Evolutionary conservation across 2,797 vertebrate genomes (phyloP), one percentile per base, ranked within the genome.

Genomic region (Fistularia commersonii): DNA sequence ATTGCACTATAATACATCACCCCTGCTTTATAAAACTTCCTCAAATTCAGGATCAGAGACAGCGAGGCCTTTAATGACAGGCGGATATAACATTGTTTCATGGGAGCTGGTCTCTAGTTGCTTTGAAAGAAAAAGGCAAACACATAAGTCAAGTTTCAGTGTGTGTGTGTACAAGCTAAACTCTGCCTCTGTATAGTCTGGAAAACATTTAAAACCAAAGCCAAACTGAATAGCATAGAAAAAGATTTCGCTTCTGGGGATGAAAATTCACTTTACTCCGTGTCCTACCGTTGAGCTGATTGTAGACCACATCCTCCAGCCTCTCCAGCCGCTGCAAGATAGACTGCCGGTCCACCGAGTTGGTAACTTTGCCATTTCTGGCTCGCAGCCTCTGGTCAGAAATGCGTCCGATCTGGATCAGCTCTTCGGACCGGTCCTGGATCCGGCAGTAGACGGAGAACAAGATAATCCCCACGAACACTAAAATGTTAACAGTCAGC

Each of bases 361-460:
- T 90, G 64, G 91, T 90, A 82, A 86, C 90, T 91, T 92, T 92
- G 77, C 91, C 79, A 50, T 88, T 91, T 66, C 93, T 89, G 86
- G 92, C 90, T 87, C 94, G 89, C 66, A 89, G 85, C 69, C 94
- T 89, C 83, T 93, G 93, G 32, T 94, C 94, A 5, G 93, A 88
- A 52, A 91, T 81, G 64, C 93, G 89, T 67, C 92, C 93, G 7
- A 93, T 84, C 89, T 94, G 95, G 71, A 93, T 91, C 69, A 95
- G 90, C 84, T 95, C 94, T 67, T 93, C 93, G 11, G 96, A 93
- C 51, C 95, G 93, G 86, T 93, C 94, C 83, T 96, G 94, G 79
- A 98, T 93, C 87, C 96, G 91, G 92, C 96, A 99, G 92, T 98
- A 98, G 31, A 93, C 95, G 32, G 96, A 98, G 88, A 98, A 99